Percentiles rank a stretch among this genome's conserved stretches.
Conservation (phyloP, 2,113 vertebrate species). For the Zingel zingel region DNA sequence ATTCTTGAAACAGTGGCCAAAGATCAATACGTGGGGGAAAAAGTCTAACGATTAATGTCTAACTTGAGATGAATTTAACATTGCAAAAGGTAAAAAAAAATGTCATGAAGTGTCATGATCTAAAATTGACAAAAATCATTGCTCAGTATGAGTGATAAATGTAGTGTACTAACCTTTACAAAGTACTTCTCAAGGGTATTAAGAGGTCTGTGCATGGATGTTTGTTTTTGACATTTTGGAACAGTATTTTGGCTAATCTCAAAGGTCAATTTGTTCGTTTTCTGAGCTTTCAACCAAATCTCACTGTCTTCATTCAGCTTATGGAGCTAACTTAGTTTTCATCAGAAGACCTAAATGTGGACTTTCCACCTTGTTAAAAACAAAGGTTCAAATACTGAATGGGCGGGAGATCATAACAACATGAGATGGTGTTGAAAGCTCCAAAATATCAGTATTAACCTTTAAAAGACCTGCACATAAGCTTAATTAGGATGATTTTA, state of each 20-base stretch:
- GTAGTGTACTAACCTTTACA: background rate
- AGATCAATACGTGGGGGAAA: background rate
- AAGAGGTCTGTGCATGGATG: background rate
- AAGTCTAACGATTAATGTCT: background rate
- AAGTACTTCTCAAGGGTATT: background rate
- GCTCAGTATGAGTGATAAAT: background rate
- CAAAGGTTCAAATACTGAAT: background rate
- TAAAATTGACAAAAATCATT: background rate
- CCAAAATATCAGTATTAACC: background rate
- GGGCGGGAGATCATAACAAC: background rate
- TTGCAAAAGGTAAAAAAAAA: background rate
- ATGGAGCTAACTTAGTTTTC: background rate
- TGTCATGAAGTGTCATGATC: background rate
- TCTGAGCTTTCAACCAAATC: background rate
- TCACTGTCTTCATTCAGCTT: background rate
- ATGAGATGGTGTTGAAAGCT: background rate
- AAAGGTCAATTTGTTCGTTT: background rate
- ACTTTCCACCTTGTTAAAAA: background rate
- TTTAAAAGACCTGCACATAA: background rate
- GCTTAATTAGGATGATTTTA: background rate
- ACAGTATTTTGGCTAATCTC: background rate
- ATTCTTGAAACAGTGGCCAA: slow-evolving; percentile 6
- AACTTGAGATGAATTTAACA: background rate
- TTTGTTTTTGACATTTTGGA: background rate
- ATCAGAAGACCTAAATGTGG: background rate